A percentile compares a stretch with the other conserved stretches of the same genome.
phyloP scores from a whole-genome alignment of 1,140 invertebrate species.

The Bilobella aurantiaca region DNA sequence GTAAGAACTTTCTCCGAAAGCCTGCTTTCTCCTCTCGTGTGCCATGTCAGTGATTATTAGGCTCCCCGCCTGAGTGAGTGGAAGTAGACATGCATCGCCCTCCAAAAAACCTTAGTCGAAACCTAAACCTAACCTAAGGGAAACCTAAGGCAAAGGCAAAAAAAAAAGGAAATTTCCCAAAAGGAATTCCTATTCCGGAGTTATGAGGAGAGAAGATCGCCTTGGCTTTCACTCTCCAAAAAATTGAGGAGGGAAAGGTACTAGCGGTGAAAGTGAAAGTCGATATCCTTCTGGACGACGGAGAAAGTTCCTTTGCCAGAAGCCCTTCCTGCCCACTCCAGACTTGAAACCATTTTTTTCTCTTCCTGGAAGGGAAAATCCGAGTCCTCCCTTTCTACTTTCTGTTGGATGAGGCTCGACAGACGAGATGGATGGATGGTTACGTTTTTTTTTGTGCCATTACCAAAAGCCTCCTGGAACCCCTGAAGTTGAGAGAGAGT shows the following conservation, averaged over 20 bases:
- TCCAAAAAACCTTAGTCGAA: no score
- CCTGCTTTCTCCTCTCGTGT: slow-evolving; percentile 1
- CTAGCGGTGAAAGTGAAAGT: background rate
- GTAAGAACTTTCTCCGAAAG: background rate
- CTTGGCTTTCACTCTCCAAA: background rate
- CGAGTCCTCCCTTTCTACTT: background rate
- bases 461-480: no score
- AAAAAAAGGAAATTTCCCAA: background rate
- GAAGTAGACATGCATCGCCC: background rate
- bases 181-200: background rate
- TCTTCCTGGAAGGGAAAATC: background rate
- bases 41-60: slow-evolving; percentile 2
- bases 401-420: background rate
- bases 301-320: no score
- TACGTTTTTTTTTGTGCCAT: no score
- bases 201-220: background rate
- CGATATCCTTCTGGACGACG: background rate
- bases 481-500: no score
- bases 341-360: background rate
- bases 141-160: background rate
- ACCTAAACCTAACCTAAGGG: no score
- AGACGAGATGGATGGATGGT: background rate
- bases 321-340: background rate
- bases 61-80: background rate
- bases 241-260: no score